Evolutionary conservation across 2,888 invertebrate species (phyloP).

Genomic region (Spodoptera exigua): DNA sequence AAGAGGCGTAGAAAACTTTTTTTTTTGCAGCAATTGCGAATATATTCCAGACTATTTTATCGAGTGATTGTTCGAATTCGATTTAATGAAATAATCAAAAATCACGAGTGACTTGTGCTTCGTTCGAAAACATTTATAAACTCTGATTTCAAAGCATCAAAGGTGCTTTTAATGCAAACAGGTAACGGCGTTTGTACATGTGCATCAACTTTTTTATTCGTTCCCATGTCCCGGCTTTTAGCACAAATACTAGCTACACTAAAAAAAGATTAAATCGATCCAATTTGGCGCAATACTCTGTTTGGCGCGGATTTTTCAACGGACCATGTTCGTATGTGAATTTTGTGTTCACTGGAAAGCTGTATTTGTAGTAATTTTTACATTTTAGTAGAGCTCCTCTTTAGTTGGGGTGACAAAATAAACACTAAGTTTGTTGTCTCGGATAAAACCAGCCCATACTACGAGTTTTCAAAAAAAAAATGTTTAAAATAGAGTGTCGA

Average conservation of each 20-base stretch:
- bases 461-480: too few relatives aligned
- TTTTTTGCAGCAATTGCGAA: too few relatives aligned
- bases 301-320: conserved; percentile 55
- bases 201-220: conserved; percentile 44
- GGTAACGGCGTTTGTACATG: conserved; percentile 23
- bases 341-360: conserved; percentile 5
- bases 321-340: conserved; percentile 4
- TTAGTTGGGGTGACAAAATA: neutral
- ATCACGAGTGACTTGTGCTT: too few relatives aligned
- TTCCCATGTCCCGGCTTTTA: conserved; percentile 37
- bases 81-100: too few relatives aligned
- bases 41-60: too few relatives aligned
- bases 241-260: conserved; percentile 57
- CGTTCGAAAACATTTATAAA: too few relatives aligned
- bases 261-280: conserved; percentile 68
- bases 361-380: conserved; percentile 26
- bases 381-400: neutral
- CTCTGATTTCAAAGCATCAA: conserved; percentile 3
- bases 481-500: too few relatives aligned
- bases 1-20: too few relatives aligned
- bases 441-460: too few relatives aligned
- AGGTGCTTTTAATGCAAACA: conserved; percentile 37
- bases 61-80: too few relatives aligned
- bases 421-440: too few relatives aligned
- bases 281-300: conserved; percentile 53